A percentile compares a stretch with the other conserved stretches of the same genome.
phyloP scores from a whole-genome alignment of 1,140 invertebrate genomes.

The Meloidogyne hapla region DNA sequence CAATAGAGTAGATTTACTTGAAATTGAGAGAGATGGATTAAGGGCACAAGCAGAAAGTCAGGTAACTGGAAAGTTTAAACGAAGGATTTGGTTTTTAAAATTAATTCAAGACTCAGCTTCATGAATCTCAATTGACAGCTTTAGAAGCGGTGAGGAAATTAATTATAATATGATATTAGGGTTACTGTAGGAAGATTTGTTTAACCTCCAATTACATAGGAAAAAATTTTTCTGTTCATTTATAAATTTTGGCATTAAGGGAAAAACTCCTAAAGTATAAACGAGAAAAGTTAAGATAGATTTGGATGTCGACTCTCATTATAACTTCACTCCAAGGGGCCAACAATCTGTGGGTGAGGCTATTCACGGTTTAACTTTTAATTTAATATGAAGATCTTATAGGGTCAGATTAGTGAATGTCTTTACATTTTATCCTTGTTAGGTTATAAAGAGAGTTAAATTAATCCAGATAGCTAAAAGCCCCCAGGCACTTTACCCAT shows the following conservation, averaged over 20 bases:
- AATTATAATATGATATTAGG: neutral
- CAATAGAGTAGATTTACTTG: slow-evolving; percentile 58
- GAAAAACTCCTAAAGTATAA: too few species aligned
- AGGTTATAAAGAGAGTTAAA: too few species aligned
- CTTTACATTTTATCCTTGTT: too few species aligned
- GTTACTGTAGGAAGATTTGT: neutral
- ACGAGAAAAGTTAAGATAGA: too few species aligned
- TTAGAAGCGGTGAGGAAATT: slow-evolving; percentile 46
- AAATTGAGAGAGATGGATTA: slow-evolving; percentile 60
- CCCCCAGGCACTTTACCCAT: neutral
- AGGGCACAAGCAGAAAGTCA: slow-evolving; percentile 61
- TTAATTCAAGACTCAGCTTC: slow-evolving; percentile 41
- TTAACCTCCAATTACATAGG: neutral
- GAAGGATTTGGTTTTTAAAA: neutral
- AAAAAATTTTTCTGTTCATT: neutral
- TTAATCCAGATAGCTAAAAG: too few species aligned
- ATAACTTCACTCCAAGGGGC: too few species aligned
- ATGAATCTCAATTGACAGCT: slow-evolving; percentile 61
- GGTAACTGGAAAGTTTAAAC: neutral
- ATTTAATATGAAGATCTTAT: too few species aligned
- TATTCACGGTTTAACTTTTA: too few species aligned
- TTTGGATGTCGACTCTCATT: too few species aligned
- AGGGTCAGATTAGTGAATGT: too few species aligned
- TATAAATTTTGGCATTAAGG: too few species aligned
- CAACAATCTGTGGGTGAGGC: too few species aligned